Percentiles rank a stretch among this genome's conserved stretches.
Evolutionary conservation across 2,113 vertebrate genomes (phyloP).

Genomic region (Odontophorus gujanensis): DNA sequence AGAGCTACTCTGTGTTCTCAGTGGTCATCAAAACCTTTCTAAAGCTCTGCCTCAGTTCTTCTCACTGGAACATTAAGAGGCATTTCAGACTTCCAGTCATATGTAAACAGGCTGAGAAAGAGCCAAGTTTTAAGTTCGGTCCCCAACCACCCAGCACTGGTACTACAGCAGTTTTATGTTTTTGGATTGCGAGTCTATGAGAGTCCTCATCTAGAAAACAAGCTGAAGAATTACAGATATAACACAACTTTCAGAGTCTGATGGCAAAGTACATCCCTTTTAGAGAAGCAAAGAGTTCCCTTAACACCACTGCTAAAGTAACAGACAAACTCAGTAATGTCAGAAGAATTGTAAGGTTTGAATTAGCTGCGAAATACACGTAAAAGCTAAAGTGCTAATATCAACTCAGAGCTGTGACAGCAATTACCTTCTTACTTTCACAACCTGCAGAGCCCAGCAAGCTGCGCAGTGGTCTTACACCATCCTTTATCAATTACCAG

Average conservation of each 20-base stretch:
- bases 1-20: not conserved
- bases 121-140: not conserved
- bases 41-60: not conserved
- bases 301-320: not conserved
- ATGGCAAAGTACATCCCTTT: not conserved
- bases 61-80: too few species aligned
- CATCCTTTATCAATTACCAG: not conserved
- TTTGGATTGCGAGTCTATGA: not conserved
- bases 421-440: not conserved
- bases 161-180: not conserved
- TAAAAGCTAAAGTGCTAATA: not conserved
- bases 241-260: not conserved
- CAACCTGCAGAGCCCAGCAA: not conserved
- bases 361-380: not conserved
- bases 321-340: not conserved
- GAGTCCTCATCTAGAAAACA: not conserved
- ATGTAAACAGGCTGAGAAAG: not conserved
- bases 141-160: not conserved
- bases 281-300: not conserved
- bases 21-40: not conserved
- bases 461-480: not conserved
- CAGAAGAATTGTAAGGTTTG: not conserved
- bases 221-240: not conserved
- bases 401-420: not conserved
- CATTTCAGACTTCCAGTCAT: not conserved